These are phyloP conservation scores for Bellardia pandia DNA, from an alignment of 2,888 invertebrate species.

Conservation along the genomic window DNA sequence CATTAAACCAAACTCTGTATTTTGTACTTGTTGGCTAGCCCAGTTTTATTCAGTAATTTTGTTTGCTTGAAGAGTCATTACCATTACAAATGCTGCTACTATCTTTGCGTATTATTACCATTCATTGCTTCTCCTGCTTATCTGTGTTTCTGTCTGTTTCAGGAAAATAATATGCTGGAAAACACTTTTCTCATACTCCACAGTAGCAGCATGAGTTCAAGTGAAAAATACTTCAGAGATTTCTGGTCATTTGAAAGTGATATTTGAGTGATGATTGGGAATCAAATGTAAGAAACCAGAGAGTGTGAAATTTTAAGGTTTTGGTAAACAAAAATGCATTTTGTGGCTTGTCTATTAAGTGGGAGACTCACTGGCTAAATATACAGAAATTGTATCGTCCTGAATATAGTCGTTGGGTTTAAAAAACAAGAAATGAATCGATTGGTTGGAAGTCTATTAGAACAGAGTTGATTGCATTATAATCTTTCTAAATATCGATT, in stretches of 20 bases:
- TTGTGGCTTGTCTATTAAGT: too few species aligned
- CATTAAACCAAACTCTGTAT: background rate
- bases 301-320: background rate
- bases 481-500: too few species aligned
- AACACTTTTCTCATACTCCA: background rate
- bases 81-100: background rate
- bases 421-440: too few species aligned
- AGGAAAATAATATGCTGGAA: background rate
- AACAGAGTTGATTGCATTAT: too few species aligned
- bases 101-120: background rate
- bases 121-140: background rate
- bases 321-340: too few species aligned
- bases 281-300: background rate
- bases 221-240: background rate
- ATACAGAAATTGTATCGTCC: too few species aligned
- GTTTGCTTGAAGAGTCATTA: background rate
- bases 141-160: background rate
- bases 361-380: too few species aligned
- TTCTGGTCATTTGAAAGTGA: background rate
- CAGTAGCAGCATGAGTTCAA: background rate
- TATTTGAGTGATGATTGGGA: background rate
- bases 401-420: too few species aligned
- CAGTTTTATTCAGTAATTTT: background rate
- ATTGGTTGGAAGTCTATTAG: too few species aligned
- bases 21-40: background rate